A percentile compares a stretch with the other conserved stretches of the same genome.
Evolutionary conservation across 2,888 invertebrate species (phyloP).

Genomic region (Parthenolecanium corni): DNA sequence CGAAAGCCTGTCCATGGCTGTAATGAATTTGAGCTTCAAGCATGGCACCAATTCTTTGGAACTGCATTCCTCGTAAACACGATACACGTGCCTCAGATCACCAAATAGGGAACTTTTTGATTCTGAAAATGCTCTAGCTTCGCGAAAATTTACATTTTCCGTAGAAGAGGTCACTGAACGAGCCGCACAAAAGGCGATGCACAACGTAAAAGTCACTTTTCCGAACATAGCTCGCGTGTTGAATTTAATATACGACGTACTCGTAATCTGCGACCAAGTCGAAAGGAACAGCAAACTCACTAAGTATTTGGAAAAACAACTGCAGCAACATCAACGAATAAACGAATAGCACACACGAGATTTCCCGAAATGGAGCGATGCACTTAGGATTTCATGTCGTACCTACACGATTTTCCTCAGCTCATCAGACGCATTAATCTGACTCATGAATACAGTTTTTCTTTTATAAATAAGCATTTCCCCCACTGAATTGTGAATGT

Average conservation of each 20-base stretch:
- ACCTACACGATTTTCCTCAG: neutral
- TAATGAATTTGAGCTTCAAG: slow-evolving; percentile 65
- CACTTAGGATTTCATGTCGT: no score
- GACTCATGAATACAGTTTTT: slow-evolving; percentile 6
- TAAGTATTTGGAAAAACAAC: no score
- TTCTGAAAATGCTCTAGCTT: neutral
- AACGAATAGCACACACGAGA: no score
- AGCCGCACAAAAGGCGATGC: slow-evolving; percentile 1
- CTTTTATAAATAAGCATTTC: slow-evolving; percentile 23
- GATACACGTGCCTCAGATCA: slow-evolving; percentile 27
- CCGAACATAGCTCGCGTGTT: slow-evolving; percentile 7
- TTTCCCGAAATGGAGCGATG: neutral
- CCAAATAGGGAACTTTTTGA: slow-evolving; percentile 11
- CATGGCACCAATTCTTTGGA: slow-evolving; percentile 54
- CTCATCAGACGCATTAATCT: slow-evolving; percentile 14
- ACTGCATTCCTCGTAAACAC: slow-evolving; percentile 60
- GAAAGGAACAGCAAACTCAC: neutral
- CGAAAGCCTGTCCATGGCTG: slow-evolving; percentile 56
- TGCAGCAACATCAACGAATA: no score
- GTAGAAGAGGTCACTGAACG: neutral
- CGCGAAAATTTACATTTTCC: neutral
- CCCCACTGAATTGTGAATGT: neutral
- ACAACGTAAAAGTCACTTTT: slow-evolving; percentile 13
- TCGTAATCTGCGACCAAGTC: neutral
- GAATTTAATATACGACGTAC: neutral